Evolutionary conservation across 1,140 invertebrate species (phyloP).

Genomic region (Drosophila malerkotliana): DNA sequence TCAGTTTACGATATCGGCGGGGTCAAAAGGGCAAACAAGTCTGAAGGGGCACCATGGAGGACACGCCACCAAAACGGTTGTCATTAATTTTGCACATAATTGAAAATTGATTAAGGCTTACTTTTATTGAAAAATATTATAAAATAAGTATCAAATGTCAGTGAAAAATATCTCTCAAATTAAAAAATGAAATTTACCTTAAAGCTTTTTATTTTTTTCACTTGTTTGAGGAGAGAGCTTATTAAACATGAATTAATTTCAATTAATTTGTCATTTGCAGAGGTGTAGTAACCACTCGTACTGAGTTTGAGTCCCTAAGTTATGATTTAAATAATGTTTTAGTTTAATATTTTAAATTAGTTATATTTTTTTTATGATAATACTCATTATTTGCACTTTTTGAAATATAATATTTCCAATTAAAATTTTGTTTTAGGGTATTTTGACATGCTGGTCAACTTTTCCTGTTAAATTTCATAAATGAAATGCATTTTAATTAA

Average conservation of each 20-base stretch:
- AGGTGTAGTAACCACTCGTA: not conserved
- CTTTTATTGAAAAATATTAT: constrained; percentile 3
- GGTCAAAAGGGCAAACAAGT: too few species aligned
- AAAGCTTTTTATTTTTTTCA: constrained; percentile 13
- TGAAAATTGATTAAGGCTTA: constrained; percentile 68
- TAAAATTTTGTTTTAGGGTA: constrained; percentile 1
- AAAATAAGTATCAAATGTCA: not conserved
- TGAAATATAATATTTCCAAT: too few species aligned
- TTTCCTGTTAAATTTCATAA: constrained; percentile 63
- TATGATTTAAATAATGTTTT: not conserved
- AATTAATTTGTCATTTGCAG: constrained; percentile 65
- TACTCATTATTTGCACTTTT: too few species aligned
- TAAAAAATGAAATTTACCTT: constrained; percentile 28
- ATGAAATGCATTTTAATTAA: constrained; percentile 80
- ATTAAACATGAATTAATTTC: constrained; percentile 79
- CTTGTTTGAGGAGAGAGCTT: constrained; percentile 41
- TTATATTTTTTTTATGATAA: too few species aligned
- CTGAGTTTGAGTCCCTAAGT: not conserved
- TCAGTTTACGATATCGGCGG: constrained; percentile 30
- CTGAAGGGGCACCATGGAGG: constrained; percentile 12
- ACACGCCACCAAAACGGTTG: constrained; percentile 68
- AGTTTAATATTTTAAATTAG: too few species aligned
- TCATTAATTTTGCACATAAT: constrained; percentile 77
- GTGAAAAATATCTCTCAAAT: constrained; percentile 4
- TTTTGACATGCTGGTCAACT: not conserved